Evolutionary conservation across 2,113 vertebrate species (phyloP).

Genomic region (Erpornis zantholeuca): DNA sequence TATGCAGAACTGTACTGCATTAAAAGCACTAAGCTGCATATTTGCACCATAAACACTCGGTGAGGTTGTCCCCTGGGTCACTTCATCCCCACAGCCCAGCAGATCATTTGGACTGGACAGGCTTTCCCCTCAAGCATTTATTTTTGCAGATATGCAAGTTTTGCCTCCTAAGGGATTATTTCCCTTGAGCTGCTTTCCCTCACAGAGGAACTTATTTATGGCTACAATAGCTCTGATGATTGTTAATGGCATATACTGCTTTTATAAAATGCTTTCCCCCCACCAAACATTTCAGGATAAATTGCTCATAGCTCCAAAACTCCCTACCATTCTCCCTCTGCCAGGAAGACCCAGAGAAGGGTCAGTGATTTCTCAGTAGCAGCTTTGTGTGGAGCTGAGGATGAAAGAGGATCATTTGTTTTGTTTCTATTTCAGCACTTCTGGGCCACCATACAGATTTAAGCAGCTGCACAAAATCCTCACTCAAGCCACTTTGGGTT

Average conservation of each 20-base stretch:
- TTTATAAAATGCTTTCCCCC: not conserved
- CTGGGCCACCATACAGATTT: not conserved
- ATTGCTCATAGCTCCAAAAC: not conserved
- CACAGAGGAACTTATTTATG: not conserved
- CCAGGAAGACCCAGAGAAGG: not conserved
- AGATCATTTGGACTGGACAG: not conserved
- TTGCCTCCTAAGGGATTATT: not conserved
- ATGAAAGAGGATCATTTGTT: not conserved
- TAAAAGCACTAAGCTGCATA: not conserved
- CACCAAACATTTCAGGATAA: not conserved
- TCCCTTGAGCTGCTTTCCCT: not conserved
- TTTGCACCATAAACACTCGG: not conserved
- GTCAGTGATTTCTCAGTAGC: not conserved
- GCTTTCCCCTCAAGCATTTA: not conserved
- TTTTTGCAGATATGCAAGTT: not conserved
- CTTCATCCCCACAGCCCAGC: not conserved
- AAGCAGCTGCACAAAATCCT: not conserved
- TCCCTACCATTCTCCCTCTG: not conserved
- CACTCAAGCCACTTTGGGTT: not conserved
- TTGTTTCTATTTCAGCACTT: not conserved
- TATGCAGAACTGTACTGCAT: not conserved
- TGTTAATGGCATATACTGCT: not conserved
- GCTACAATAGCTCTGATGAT: not conserved
- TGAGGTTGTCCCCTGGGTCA: not conserved
- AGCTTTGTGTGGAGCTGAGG: not conserved